phyloP scores from a whole-genome alignment of 2,113 vertebrate species.

The Lynx canadensis region DNA sequence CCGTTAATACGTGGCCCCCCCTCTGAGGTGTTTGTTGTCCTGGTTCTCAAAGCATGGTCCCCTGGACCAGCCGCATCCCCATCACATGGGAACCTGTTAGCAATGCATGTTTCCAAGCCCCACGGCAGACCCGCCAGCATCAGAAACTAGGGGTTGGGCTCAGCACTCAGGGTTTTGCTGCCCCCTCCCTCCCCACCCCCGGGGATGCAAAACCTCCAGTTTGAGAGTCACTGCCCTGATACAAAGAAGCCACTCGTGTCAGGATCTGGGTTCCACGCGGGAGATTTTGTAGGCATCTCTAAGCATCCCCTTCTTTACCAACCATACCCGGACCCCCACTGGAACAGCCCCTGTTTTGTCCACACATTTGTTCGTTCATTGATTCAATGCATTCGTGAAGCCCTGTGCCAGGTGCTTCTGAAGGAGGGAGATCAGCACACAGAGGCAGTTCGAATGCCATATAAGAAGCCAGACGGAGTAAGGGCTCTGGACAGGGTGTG shows the following conservation, averaged over 20 bases:
- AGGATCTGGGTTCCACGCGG: not conserved
- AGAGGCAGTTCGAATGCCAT: fast-evolving
- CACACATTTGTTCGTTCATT: not conserved
- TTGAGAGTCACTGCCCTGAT: not conserved
- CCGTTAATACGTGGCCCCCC: no score
- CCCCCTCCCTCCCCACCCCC: no score
- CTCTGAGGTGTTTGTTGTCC: not conserved
- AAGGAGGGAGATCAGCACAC: not conserved
- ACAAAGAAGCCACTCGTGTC: not conserved
- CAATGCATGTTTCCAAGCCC: not conserved
- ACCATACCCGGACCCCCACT: no score
- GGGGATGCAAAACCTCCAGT: not conserved
- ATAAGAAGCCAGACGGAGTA: no score
- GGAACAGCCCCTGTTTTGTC: not conserved
- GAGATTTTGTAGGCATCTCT: not conserved
- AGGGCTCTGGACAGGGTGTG: not conserved
- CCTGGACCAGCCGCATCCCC: not conserved
- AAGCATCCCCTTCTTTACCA: not conserved
- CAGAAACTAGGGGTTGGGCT: not conserved
- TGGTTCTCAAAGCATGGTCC: not conserved
- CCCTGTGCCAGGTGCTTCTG: not conserved
- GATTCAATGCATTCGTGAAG: not conserved
- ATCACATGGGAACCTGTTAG: not conserved
- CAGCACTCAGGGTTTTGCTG: not conserved
- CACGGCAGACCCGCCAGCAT: not conserved